Conservation (phyloP, 2,888 invertebrate species). For the Meteorus cinctellus region DNA sequence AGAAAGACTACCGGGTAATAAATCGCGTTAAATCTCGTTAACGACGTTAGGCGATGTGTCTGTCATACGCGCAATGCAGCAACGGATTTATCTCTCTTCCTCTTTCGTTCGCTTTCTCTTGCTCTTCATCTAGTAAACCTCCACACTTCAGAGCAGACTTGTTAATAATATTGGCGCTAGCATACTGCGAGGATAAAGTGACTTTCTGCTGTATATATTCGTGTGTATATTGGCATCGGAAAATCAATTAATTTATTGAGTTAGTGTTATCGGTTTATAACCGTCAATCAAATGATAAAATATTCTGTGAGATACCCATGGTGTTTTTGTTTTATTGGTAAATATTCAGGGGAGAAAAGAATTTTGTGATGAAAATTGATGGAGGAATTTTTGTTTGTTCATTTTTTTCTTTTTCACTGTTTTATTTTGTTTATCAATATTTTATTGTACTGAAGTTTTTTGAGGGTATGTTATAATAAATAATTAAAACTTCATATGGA, state of each 20-base stretch:
- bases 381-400: no score
- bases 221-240: background rate
- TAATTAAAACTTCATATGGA: no score
- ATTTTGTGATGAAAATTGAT: no score
- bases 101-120: background rate
- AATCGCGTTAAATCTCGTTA: conserved; percentile 69
- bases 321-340: no score
- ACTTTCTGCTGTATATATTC: background rate
- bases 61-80: conserved; percentile 20
- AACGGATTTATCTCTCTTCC: background rate
- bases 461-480: no score
- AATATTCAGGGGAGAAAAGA: no score
- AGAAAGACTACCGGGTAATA: conserved; percentile 67
- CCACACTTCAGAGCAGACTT: conserved; percentile 13
- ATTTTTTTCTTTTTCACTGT: no score
- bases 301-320: background rate
- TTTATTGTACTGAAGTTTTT: no score
- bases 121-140: background rate
- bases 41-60: conserved; percentile 57
- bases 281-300: background rate
- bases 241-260: conserved; percentile 6
- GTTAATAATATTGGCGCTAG: conserved; percentile 29
- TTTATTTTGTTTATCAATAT: no score
- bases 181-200: background rate
- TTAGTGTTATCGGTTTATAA: background rate